Base-by-base conservation (phyloP, 1,140 invertebrate genomes). In the Trachymyrmex cornetzi region DNA sequence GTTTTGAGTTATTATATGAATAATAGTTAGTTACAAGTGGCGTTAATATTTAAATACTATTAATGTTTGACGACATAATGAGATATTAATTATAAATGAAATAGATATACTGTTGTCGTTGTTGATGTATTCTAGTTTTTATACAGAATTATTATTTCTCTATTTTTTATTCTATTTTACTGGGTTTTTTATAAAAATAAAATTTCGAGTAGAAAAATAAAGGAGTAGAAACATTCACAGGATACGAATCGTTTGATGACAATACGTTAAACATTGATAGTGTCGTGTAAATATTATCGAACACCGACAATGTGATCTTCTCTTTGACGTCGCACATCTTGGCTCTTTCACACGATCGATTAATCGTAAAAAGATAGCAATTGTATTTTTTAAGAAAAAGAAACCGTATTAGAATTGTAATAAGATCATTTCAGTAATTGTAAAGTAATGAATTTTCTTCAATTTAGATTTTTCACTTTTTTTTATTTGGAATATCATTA, bases 211-310 rank as follows among this genome's bases (percentile, higher is more conserved):
- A 4, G 3, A 24, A 71, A 38, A 38, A 11, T 19, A 24, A 55
- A 14, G 55, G 24, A 30, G 16, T 77, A 14, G 34, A n/a, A 66
- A 67, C 24, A 53, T 67, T 79, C 16, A 6, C 11, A 48, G 7
- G 34, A 5, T 48, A 27, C 12, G 14, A 30, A 50, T 80, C 27
- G 27, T 30, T 67, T 80, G 27, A 50, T 11, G 38, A n/a, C 16
- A 64, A 2, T 34, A 44, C 9, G 16, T 77, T 77, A 67, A 80
- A 80, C 7, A 66, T 14, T 57, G 44, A 71, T 79, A 66, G 30
- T 44, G 3, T 14, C n/a, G 30, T 44, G 16, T 22, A 69, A 57
- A 69, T 66, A 80, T 22, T 57, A n/a, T 57, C 3, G 7, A 6
- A 61, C 24, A 16, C 6, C 1, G 44, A 66, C 9, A 80, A 69